Base-by-base conservation (phyloP, 2,888 invertebrate genomes). In the Meloe dianella region DNA sequence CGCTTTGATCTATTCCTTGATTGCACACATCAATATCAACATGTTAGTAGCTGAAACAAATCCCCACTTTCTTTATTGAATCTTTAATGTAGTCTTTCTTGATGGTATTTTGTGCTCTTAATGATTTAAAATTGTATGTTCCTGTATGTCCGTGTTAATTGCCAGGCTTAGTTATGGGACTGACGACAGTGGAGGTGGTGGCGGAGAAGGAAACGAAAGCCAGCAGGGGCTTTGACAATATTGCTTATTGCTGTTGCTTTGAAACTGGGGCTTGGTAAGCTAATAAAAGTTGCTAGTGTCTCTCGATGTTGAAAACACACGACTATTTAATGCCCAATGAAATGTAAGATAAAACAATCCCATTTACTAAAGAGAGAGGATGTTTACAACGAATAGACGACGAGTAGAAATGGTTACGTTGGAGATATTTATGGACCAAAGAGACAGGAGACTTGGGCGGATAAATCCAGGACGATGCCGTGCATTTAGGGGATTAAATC, bases 261-360 rank as follows among this genome's bases (percentile, higher is more conserved):
- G 17, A 29, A 57, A 30, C 29, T 22, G 12, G 30, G 35, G 56
- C 17, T 51, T 47, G 35, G 47, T 69, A 72, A 79, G 78, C 81
- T 80, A 82, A 82, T 82, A 82, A 82, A 82, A 80, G 81, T 51
- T 80, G 80, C 79, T 78, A 78, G 75, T 71, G 77, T 78, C 78
- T 75, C 64, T 65, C 71, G 67, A 60, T 69, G 65, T 60, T 64
- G 61, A 67, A 68, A 71, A 70, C 64, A 70, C 70, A 68, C 69
- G 77, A 78, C 79, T 81, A 80, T 80, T 82, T 82, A 83, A 83
- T 81, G 80, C 51, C 82, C 82, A 80, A 82, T 83, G 82, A 82
- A 74, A 81, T 77, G 79, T 79, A 78, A 81, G 81, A 82, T 82
- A 83, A 83, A 82, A 82, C 83, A 83, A 83, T 83, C 82, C 81